Evolutionary conservation across 1,140 invertebrate species (phyloP).

Genomic region (Papilio glaucus): DNA sequence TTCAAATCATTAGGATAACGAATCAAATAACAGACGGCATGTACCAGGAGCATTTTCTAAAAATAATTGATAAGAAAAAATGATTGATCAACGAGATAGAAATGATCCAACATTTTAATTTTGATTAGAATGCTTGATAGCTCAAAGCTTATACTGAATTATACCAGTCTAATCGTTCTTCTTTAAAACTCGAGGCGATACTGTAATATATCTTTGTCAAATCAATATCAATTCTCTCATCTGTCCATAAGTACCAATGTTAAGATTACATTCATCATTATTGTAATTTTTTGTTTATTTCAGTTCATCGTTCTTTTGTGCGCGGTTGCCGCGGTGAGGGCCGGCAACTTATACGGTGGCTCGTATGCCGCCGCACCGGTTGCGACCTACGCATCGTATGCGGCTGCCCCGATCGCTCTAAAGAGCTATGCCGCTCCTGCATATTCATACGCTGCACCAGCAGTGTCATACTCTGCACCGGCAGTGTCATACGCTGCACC

Average conservation of each 20-base stretch:
- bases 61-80: too few species aligned
- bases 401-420: constrained; percentile 42
- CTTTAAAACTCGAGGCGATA: too few species aligned
- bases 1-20: too few species aligned
- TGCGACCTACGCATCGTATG: constrained; percentile 48
- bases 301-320: constrained; percentile 76
- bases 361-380: constrained; percentile 50
- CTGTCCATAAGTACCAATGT: neutral
- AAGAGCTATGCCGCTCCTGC: constrained; percentile 50
- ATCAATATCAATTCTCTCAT: neutral
- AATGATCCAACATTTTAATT: too few species aligned
- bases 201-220: too few species aligned
- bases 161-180: too few species aligned
- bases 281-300: constrained; percentile 48
- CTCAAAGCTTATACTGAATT: too few species aligned
- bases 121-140: too few species aligned
- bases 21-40: too few species aligned
- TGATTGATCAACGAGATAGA: too few species aligned
- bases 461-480: constrained; percentile 46
- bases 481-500: constrained; percentile 49
- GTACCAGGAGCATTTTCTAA: too few species aligned
- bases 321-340: constrained; percentile 66
- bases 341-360: constrained; percentile 59
- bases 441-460: constrained; percentile 47
- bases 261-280: neutral